These are phyloP conservation scores for Hystrix brachyura DNA, from an alignment of 2,113 vertebrate species.

Conservation along the genomic window DNA sequence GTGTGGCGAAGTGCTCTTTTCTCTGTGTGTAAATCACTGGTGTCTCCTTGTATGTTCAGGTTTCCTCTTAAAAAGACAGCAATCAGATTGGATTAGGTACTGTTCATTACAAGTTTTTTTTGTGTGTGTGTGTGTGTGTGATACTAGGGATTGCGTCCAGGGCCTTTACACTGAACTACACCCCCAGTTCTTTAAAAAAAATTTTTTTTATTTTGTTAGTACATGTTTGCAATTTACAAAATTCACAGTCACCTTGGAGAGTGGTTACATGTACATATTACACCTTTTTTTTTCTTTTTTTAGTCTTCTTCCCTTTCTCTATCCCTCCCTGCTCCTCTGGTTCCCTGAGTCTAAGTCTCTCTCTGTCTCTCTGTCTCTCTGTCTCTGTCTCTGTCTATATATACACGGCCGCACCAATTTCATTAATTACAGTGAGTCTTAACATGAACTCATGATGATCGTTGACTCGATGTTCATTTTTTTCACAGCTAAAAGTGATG, in stretches of 20 bases:
- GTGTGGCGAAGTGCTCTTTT: neutral
- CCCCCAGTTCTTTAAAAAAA: neutral
- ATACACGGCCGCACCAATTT: neutral
- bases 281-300: too few species aligned
- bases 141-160: neutral
- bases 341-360: too few species aligned
- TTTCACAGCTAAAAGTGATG: neutral
- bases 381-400: neutral
- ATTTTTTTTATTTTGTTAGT: neutral
- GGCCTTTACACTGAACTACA: neutral
- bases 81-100: neutral
- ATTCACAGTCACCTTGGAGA: too few species aligned
- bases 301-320: too few species aligned
- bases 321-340: too few species aligned
- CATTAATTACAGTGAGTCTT: neutral
- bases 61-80: neutral
- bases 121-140: neutral
- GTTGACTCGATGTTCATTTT: neutral
- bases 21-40: neutral
- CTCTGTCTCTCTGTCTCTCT: neutral
- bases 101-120: neutral
- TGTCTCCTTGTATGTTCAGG: neutral
- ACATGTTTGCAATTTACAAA: too few species aligned
- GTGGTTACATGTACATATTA: too few species aligned
- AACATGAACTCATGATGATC: neutral